A percentile compares a stretch with the other conserved stretches of the same genome.
phyloP scores from a whole-genome alignment of 2,797 vertebrate species.

The Cirrhinus mrigala region DNA sequence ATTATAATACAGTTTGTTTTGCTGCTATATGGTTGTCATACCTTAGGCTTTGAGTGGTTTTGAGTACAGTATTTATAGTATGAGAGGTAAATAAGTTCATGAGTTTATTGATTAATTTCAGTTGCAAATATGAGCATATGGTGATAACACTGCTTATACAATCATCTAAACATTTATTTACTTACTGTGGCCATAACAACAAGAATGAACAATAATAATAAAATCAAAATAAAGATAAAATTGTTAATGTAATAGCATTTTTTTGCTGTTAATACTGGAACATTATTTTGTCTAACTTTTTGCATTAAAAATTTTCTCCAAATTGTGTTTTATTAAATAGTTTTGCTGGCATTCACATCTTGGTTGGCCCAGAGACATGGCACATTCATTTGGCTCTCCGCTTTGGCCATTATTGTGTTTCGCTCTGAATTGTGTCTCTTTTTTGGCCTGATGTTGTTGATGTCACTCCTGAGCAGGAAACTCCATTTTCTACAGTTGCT shows the following conservation, averaged over 20 bases:
- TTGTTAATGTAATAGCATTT: background rate
- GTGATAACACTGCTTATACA: too few relatives aligned
- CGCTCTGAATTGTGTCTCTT: constrained; percentile 91
- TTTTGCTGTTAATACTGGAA: background rate
- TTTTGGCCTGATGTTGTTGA: constrained; percentile 88
- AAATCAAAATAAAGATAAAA: background rate
- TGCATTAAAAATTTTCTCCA: background rate
- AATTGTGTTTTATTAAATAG: constrained; percentile 70
- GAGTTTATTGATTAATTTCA: too few relatives aligned
- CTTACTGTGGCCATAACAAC: too few relatives aligned
- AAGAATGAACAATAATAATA: too few relatives aligned
- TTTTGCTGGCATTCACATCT: constrained; percentile 85
- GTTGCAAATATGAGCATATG: too few relatives aligned
- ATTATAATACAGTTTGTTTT: too few relatives aligned
- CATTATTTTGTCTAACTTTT: background rate
- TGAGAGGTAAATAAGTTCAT: too few relatives aligned
- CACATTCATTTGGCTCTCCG: constrained; percentile 88
- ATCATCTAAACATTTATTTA: too few relatives aligned
- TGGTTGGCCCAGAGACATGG: constrained; percentile 89
- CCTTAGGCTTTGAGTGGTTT: too few relatives aligned
- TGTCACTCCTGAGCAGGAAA: constrained; percentile 80
- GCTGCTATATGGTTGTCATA: too few relatives aligned
- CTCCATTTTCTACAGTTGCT: constrained; percentile 79
- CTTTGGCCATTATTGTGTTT: constrained; percentile 90
- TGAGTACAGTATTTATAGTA: too few relatives aligned